Conservation (phyloP, 2,797 vertebrate genomes). For the Sebastes taczanowskii region DNA sequence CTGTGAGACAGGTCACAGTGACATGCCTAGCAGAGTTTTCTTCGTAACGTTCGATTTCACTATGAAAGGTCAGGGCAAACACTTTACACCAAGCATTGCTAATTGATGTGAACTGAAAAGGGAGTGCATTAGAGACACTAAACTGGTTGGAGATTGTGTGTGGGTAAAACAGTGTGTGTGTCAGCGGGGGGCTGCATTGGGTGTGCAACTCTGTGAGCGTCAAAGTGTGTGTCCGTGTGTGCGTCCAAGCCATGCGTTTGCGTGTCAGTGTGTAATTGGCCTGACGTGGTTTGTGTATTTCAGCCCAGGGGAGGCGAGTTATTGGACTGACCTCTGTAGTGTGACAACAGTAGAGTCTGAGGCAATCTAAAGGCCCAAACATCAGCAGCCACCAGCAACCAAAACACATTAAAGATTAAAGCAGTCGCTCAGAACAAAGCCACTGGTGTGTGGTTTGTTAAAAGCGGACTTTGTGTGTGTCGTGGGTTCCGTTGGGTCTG, state of each 20-base stretch:
- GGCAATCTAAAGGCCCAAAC: slow-evolving; percentile 65
- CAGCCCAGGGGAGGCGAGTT: slow-evolving; percentile 59
- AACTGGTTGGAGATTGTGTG: slow-evolving; percentile 32
- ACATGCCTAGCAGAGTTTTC: slow-evolving; percentile 34
- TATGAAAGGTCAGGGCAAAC: slow-evolving; percentile 56
- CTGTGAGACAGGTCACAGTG: slow-evolving; percentile 20
- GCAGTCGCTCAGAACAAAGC: slow-evolving; percentile 71
- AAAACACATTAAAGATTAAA: slow-evolving; percentile 75
- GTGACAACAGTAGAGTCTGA: slow-evolving; percentile 68
- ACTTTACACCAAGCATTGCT: slow-evolving; percentile 46
- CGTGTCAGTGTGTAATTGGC: slow-evolving; percentile 56
- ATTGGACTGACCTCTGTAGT: slow-evolving; percentile 77
- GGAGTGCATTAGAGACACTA: slow-evolving; percentile 46
- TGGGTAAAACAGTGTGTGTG: background rate
- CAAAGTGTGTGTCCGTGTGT: background rate
- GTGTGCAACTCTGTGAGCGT: background rate
- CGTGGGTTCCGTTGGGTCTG: slow-evolving; percentile 9
- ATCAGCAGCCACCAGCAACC: slow-evolving; percentile 58
- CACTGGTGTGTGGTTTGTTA: slow-evolving; percentile 60
- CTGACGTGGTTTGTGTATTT: slow-evolving; percentile 57
- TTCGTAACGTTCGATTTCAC: slow-evolving; percentile 41
- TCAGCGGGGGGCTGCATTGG: background rate
- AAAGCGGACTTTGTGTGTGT: slow-evolving; percentile 49
- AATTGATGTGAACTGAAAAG: slow-evolving; percentile 63
- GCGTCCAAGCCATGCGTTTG: slow-evolving; percentile 22